These are phyloP conservation scores for Psittacus erithacus DNA, from an alignment of 2,113 vertebrate genomes.

Conservation along the genomic window DNA sequence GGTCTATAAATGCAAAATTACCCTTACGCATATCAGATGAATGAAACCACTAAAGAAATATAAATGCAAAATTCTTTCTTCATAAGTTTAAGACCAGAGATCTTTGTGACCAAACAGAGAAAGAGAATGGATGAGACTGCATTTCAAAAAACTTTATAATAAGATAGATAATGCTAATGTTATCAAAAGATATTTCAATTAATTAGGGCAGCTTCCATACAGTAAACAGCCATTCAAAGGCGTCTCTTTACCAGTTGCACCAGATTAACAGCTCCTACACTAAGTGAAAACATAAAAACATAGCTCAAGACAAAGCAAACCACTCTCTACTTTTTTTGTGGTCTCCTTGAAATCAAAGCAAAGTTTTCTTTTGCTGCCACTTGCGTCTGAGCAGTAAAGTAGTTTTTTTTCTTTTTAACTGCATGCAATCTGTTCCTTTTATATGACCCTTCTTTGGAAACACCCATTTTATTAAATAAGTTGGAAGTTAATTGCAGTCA, in stretches of 20 bases:
- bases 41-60: not conserved
- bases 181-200: not conserved
- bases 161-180: not conserved
- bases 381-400: not conserved
- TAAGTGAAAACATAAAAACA: not conserved
- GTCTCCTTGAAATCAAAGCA: not conserved
- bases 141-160: not conserved
- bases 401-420: not conserved
- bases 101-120: not conserved
- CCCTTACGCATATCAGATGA: not conserved
- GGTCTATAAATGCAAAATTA: constrained; percentile 31
- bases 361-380: not conserved
- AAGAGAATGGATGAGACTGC: not conserved
- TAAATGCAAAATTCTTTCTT: not conserved
- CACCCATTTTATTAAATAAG: not conserved
- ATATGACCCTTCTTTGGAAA: not conserved
- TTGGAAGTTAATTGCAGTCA: constrained; percentile 42
- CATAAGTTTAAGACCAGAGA: not conserved
- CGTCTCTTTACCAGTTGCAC: not conserved
- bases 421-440: not conserved
- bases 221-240: not conserved
- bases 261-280: not conserved
- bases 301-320: not conserved
- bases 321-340: not conserved
- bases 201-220: not conserved